Base-by-base conservation (phyloP, 2,888 invertebrate species). In the Sycophila texana region DNA sequence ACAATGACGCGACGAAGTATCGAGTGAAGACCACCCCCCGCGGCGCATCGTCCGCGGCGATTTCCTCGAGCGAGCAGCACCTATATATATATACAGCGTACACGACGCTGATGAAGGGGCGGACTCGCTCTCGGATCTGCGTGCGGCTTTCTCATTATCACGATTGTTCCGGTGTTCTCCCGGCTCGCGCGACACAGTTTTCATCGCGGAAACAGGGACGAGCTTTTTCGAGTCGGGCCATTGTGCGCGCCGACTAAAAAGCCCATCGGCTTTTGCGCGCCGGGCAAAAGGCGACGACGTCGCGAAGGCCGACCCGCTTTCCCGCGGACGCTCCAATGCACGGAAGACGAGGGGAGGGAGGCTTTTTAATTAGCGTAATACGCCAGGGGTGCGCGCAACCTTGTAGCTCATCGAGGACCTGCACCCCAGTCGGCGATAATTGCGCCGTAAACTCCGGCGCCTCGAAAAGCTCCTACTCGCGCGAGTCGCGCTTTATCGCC, bases 61-160 rank as follows among this genome's bases (percentile, higher is more conserved):
- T 47, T 65, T 74, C 65, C 65, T 55, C 20, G 57, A 65, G 22
- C 65, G 18, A 55, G 57, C 55, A 65, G 39, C 39, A 39, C n/a
- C n/a, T n/a, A n/a, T n/a, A n/a, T n/a, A n/a, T 2, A 26, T 26
- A 3, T 26, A 26, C 3, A 26, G 26, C 26, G 26, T 26, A 10
- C 10, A 7, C 39, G 10, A 1, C 39, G 10, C 39, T 39, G 39
- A 39, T 39, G 39, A 39, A 39, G 39, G 39, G 39, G 39, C 39
- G 39, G 39, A 39, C 39, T 39, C 39, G 10, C 39, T 13, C 26
- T 22, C 16, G 16, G 14, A 74, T 57, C 68, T 7, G 66, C 65
- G 86, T 87, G 88, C 87, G 85, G 87, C 86, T 88, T 88, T 88
- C 86, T 88, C 88, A 89, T 89, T 89, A 89, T 87, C 85, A 82